phyloP scores from a whole-genome alignment of 2,113 vertebrate genomes.

The Callorhinus ursinus region DNA sequence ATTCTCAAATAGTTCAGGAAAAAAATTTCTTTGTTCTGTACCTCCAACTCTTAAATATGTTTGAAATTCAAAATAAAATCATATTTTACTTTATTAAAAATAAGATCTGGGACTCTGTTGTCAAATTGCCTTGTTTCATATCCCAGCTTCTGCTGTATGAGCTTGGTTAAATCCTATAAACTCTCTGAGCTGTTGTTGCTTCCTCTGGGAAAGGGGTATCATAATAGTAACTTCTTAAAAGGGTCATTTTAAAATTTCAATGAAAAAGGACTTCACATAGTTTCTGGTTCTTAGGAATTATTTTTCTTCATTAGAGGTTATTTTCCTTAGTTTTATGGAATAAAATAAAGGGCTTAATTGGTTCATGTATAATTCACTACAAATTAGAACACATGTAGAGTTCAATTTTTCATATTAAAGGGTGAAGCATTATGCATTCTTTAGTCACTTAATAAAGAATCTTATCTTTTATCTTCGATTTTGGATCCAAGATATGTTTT shows the following conservation, averaged over 20 bases:
- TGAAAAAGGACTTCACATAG: background rate
- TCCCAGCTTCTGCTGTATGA: background rate
- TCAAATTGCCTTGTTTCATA: background rate
- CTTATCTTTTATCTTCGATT: conserved; percentile 32
- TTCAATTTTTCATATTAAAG: conserved; percentile 68
- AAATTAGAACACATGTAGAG: conserved; percentile 64
- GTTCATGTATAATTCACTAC: conserved; percentile 54
- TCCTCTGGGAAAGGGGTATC: background rate
- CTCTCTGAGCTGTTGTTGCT: background rate
- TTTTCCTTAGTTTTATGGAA: conserved; percentile 52
- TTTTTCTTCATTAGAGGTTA: background rate
- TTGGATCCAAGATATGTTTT: conserved; percentile 54
- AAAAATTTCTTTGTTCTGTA: background rate
- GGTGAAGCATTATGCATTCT: conserved; percentile 49
- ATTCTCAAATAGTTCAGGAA: background rate
- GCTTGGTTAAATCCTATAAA: background rate
- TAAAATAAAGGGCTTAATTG: conserved; percentile 66
- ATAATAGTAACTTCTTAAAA: background rate
- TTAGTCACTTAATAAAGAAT: conserved; percentile 68
- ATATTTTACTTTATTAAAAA: conserved; percentile 22
- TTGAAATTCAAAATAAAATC: background rate
- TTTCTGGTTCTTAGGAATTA: background rate
- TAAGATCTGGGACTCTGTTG: background rate
- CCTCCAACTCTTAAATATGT: background rate
- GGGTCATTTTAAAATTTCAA: conserved; percentile 1